A percentile compares a stretch with the other conserved stretches of the same genome.
These are phyloP conservation scores for Sebastolobus altivelis DNA, from an alignment of 2,797 vertebrate genomes.

Conservation along the genomic window DNA sequence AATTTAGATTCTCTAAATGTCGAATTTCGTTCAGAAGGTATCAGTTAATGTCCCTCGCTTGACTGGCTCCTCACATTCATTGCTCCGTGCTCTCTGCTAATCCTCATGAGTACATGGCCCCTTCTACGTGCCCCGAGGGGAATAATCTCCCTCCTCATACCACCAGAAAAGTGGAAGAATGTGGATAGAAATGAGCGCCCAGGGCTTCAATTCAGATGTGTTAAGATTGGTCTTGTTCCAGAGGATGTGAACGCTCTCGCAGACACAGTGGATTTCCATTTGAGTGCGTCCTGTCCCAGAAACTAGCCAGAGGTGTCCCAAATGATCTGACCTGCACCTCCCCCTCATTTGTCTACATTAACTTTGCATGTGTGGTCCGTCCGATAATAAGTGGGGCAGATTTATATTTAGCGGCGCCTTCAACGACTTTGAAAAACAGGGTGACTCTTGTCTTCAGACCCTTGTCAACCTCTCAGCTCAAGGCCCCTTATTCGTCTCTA, in stretches of 20 bases:
- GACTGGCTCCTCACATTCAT: conserved; percentile 62
- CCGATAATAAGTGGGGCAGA: conserved; percentile 81
- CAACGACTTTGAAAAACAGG: conserved; percentile 82
- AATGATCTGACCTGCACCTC: conserved; percentile 76
- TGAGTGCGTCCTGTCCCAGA: conserved; percentile 84
- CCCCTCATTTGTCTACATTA: conserved; percentile 86
- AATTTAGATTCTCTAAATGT: conserved; percentile 60
- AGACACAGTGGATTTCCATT: conserved; percentile 77
- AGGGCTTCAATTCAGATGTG: conserved; percentile 73
- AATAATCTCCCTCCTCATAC: conserved; percentile 71
- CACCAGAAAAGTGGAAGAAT: conserved; percentile 56
- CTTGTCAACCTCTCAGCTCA: conserved; percentile 44
- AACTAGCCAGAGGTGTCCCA: conserved; percentile 84
- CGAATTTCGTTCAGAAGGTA: conserved; percentile 51
- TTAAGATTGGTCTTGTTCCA: conserved; percentile 79
- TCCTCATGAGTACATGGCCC: conserved; percentile 71
- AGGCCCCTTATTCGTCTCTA: background rate
- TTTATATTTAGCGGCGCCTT: conserved; percentile 85
- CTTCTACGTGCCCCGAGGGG: conserved; percentile 48
- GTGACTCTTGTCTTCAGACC: conserved; percentile 72
- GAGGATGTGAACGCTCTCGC: conserved; percentile 62
- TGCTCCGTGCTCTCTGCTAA: conserved; percentile 64
- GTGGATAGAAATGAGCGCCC: conserved; percentile 60
- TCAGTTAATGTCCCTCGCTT: conserved; percentile 61
- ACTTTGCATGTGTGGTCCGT: conserved; percentile 81